Base-by-base conservation (phyloP, 2,113 vertebrate genomes). In the Motacilla tschutschensis region DNA sequence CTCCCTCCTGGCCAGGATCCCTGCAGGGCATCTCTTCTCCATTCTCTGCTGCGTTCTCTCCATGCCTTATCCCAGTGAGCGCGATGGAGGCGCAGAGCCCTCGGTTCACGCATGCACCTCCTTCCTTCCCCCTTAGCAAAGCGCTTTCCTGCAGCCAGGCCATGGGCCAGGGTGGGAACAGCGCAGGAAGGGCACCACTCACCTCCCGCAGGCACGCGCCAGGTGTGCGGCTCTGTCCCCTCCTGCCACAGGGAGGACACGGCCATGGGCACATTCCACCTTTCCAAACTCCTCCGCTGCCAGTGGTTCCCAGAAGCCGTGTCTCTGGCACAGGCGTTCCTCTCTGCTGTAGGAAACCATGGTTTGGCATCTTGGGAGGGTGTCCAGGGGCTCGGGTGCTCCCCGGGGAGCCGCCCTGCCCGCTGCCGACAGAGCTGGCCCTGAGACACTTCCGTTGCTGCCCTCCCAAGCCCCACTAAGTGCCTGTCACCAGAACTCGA, bases 401-500 rank as follows among this genome's bases (percentile, higher is more conserved):
- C 67, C 63, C 35, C 0, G 0, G 28, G 72, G 79, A 83, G 65
- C 19, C 0, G 5, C 33, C 57, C 36, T 58, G 58, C 59, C 53
- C 1, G 0, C 78, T 59, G 59, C 54, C 6, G 31, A 57, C 0
- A 6, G 65, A 77, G 54, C 88, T 15, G 3, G 83, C 83, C 80
- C 85, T 41, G 46, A 85, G 81, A 77, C 75, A 47, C 73, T 77
- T 67, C 38, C 60, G n/a, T 79, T 59, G 85, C 90, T 84, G 93
- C 91, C 92, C 93, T 91, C 83, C 90, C 64, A 85, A 94, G 83
- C 92, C 95, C 92, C 88, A 93, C 92, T 91, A 96, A 97, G 95
- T 97, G 94, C 96, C 95, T 96, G 94, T 94, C 93, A 94, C 95
- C 91, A 85, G 86, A 91, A 93, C 88, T 93, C 79, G 4, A 81